Conservation (phyloP, 2,888 invertebrate genomes). For the Mesoligia furuncula region DNA sequence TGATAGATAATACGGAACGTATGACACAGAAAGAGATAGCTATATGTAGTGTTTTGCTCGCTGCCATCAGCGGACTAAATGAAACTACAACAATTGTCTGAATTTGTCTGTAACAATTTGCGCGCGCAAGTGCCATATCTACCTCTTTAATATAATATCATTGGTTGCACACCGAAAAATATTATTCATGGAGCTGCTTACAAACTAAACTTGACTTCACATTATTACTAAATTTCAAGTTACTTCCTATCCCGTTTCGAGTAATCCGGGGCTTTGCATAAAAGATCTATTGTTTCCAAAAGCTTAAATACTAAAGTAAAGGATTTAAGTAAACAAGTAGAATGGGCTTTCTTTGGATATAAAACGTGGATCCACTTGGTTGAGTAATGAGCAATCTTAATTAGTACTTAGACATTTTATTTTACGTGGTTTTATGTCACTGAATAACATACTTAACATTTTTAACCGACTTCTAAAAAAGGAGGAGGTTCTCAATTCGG, state of each 20-base stretch:
- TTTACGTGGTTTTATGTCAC: background rate
- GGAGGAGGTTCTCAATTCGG: too few relatives aligned
- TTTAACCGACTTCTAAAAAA: too few relatives aligned
- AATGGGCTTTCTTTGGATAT: conserved; percentile 25
- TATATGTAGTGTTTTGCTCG: too few relatives aligned
- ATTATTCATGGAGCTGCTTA: background rate
- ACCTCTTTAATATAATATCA: too few relatives aligned
- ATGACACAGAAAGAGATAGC: too few relatives aligned
- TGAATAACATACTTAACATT: too few relatives aligned
- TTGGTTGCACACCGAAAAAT: background rate
- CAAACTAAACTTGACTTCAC: conserved; percentile 10
- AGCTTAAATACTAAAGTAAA: conserved; percentile 28
- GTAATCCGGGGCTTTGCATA: conserved; percentile 11
- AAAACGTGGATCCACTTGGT: conserved; percentile 17
- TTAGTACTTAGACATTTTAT: background rate
- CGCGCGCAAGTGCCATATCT: too few relatives aligned
- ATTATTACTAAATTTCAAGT: conserved; percentile 19
- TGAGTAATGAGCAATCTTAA: conserved; percentile 20
- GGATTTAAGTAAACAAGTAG: conserved; percentile 26
- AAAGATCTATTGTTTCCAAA: conserved; percentile 34
- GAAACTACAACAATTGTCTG: too few relatives aligned
- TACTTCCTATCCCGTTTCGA: conserved; percentile 35
- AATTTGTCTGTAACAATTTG: too few relatives aligned
- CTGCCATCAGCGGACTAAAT: too few relatives aligned
- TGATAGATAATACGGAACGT: too few relatives aligned